Conservation (phyloP, 2,888 invertebrate species). For the Epistrophe eligans region DNA sequence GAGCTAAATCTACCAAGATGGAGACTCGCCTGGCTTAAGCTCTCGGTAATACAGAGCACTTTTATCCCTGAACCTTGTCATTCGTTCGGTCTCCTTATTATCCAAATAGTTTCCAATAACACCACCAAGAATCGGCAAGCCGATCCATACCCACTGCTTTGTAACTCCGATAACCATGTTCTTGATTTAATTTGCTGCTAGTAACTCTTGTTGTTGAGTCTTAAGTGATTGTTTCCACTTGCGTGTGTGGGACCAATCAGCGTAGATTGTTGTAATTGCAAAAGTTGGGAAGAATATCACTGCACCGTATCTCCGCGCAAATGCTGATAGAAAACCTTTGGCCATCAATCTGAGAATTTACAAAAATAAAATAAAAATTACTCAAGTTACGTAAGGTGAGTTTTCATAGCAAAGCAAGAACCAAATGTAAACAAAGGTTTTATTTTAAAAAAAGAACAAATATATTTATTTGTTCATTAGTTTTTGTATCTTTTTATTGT, state of each 20-base stretch:
- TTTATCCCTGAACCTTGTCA: slow-evolving; percentile 91
- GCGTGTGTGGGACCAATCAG: slow-evolving; percentile 90
- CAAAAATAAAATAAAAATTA: slow-evolving; percentile 14
- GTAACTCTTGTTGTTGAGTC: slow-evolving; percentile 79
- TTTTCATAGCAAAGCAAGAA: slow-evolving; percentile 11
- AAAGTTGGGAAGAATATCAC: slow-evolving; percentile 89
- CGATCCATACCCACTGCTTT: slow-evolving; percentile 84
- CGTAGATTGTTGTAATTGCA: slow-evolving; percentile 86
- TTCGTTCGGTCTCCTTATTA: slow-evolving; percentile 88
- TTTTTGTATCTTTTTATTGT: not conserved
- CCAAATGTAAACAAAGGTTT: slow-evolving; percentile 16
- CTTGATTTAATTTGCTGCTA: slow-evolving; percentile 76
- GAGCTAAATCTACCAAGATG: slow-evolving; percentile 86
- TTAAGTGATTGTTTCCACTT: slow-evolving; percentile 87
- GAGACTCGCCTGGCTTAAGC: slow-evolving; percentile 87
- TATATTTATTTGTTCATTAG: not conserved
- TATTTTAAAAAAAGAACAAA: not conserved
- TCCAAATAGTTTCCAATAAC: slow-evolving; percentile 88
- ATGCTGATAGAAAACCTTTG: slow-evolving; percentile 81
- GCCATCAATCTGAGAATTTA: slow-evolving; percentile 77
- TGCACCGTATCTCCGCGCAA: slow-evolving; percentile 87
- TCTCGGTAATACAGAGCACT: slow-evolving; percentile 90
- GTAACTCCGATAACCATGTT: slow-evolving; percentile 85
- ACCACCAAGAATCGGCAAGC: slow-evolving; percentile 86
- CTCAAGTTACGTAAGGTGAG: slow-evolving; percentile 55